Conservation (phyloP, 2,888 invertebrate species). For the Folsomia manolachei region DNA sequence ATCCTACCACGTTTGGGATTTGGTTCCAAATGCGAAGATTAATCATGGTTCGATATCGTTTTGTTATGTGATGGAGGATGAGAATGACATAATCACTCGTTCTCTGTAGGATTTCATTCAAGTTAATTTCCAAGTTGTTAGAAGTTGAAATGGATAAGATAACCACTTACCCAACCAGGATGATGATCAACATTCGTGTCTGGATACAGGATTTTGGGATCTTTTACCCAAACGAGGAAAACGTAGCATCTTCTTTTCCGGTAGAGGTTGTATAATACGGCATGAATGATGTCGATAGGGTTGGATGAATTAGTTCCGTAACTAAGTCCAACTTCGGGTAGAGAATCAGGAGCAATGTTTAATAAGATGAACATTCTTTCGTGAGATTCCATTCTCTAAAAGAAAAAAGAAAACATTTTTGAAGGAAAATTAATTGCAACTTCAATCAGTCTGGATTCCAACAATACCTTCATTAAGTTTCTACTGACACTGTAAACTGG, state of each 20-base stretch:
- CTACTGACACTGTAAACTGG: conserved; percentile 14
- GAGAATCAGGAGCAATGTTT: background rate
- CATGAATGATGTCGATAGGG: conserved; percentile 6
- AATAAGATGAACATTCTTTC: conserved; percentile 15
- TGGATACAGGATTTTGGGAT: conserved; percentile 28
- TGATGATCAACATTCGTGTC: background rate
- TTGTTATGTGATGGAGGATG: conserved; percentile 23
- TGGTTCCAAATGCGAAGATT: conserved; percentile 27
- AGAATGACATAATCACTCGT: conserved; percentile 25
- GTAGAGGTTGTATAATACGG: conserved; percentile 23
- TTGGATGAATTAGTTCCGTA: conserved; percentile 5
- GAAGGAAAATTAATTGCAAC: background rate
- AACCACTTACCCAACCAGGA: conserved; percentile 39
- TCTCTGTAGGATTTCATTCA: too few relatives aligned
- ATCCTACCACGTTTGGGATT: conserved; percentile 32
- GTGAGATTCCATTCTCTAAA: conserved; percentile 4
- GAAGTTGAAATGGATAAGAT: too few relatives aligned
- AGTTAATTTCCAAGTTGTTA: too few relatives aligned
- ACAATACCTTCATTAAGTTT: conserved; percentile 17
- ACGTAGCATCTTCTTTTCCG: conserved; percentile 25
- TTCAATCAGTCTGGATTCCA: background rate
- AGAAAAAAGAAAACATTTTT: background rate
- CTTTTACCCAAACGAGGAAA: conserved; percentile 31
- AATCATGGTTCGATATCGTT: conserved; percentile 20
- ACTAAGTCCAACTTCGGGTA: background rate